These are phyloP conservation scores for Meda fulgida DNA, from an alignment of 2,797 vertebrate genomes.

Conservation along the genomic window DNA sequence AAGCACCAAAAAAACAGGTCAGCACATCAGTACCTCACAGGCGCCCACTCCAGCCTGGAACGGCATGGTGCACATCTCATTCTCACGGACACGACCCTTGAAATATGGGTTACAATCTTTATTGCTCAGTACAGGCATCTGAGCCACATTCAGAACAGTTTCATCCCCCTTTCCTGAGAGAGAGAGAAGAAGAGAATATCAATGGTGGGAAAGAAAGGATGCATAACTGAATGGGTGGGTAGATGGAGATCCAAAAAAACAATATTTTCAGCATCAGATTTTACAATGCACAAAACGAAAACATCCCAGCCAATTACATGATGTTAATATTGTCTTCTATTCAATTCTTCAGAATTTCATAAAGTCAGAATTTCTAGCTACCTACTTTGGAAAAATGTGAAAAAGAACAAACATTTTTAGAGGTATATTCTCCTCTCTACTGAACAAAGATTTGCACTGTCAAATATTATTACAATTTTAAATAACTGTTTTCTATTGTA, in stretches of 20 bases:
- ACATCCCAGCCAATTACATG: too few relatives aligned
- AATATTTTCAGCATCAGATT: background rate
- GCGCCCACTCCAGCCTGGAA: slow-evolving; percentile 83
- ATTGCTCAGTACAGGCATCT: slow-evolving; percentile 84
- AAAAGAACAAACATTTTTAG: too few relatives aligned
- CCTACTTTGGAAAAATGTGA: background rate
- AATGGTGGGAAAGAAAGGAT: slow-evolving; percentile 4
- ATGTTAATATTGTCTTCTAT: too few relatives aligned
- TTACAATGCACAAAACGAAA: too few relatives aligned
- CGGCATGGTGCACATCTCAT: slow-evolving; percentile 89
- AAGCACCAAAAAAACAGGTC: background rate
- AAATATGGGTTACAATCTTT: slow-evolving; percentile 84
- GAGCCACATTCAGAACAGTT: slow-evolving; percentile 85
- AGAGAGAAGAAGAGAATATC: slow-evolving; percentile 32
- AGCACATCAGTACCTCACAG: slow-evolving; percentile 84
- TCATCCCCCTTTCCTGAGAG: slow-evolving; percentile 81
- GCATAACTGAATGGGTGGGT: background rate
- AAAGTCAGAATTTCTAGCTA: background rate
- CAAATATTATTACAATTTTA: too few relatives aligned
- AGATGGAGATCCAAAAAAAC: slow-evolving; percentile 42
- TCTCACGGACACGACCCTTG: slow-evolving; percentile 85
- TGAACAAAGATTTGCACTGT: too few relatives aligned
- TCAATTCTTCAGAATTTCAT: too few relatives aligned
- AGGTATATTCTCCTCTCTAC: too few relatives aligned
- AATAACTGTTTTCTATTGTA: too few relatives aligned